Evolutionary conservation across 2,797 vertebrate genomes (phyloP).

Genomic region (Micropoecilia bifurca): DNA sequence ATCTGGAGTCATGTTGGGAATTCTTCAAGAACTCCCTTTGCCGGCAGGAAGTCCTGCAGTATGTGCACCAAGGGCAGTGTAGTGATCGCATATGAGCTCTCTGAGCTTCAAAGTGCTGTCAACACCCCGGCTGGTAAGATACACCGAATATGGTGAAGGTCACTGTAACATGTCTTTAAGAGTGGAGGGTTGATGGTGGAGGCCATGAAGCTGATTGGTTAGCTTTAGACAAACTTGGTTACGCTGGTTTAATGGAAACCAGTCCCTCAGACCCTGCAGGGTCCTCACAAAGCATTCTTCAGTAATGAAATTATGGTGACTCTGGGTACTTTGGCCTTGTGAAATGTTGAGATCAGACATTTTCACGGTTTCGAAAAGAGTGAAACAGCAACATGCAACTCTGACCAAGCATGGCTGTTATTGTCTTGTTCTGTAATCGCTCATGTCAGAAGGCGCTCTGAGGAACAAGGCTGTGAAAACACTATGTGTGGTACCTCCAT

Average conservation of each 20-base stretch:
- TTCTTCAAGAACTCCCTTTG: background rate
- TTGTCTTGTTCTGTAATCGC: background rate
- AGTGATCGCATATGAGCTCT: conserved; percentile 1
- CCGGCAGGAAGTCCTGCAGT: background rate
- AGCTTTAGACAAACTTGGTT: conserved; percentile 7
- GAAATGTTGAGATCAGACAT: background rate
- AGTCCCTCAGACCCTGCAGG: background rate
- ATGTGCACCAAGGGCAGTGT: background rate
- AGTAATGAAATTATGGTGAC: background rate
- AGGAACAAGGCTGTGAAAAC: conserved; percentile 20
- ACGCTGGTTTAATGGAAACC: background rate
- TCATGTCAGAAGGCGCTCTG: background rate
- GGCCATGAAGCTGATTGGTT: background rate
- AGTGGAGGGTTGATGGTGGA: background rate
- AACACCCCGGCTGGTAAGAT: background rate
- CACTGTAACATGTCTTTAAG: background rate
- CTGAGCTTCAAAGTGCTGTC: conserved; percentile 2
- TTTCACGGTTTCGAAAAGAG: background rate
- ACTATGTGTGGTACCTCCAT: conserved; percentile 16
- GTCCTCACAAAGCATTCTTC: background rate
- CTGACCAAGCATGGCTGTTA: background rate
- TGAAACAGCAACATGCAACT: too few species aligned
- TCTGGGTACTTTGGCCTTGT: background rate
- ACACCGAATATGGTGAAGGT: background rate
- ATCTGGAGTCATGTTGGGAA: background rate